Evolutionary conservation across 2,797 vertebrate species (phyloP).

Genomic region (Micromesistius poutassou): DNA sequence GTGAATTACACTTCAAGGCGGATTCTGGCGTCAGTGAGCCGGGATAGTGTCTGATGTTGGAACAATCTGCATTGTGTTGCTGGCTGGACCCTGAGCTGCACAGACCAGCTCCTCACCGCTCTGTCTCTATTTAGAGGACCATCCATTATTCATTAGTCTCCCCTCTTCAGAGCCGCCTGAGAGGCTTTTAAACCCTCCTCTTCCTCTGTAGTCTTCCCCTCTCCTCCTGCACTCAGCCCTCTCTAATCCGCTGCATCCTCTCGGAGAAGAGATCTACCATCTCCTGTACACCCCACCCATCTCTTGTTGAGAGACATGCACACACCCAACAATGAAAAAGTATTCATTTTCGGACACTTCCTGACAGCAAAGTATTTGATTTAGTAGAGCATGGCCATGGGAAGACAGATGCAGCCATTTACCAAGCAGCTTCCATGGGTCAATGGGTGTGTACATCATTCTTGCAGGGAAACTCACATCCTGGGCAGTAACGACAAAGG

Average conservation of each 20-base stretch:
- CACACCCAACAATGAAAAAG: background rate
- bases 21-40: background rate
- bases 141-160: slow-evolving; percentile 75
- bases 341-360: too few relatives aligned
- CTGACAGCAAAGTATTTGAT: too few relatives aligned
- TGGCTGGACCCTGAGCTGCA: slow-evolving; percentile 22
- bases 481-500: too few relatives aligned
- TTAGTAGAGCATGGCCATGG: too few relatives aligned
- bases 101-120: slow-evolving; percentile 36
- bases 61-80: background rate
- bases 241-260: slow-evolving; percentile 19
- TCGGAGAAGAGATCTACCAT: slow-evolving; percentile 39
- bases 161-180: slow-evolving; percentile 61
- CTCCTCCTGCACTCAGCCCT: slow-evolving; percentile 28
- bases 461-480: too few relatives aligned
- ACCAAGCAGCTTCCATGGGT: too few relatives aligned
- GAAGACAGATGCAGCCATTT: too few relatives aligned
- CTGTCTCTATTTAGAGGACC: slow-evolving; percentile 70
- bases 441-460: too few relatives aligned
- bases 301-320: background rate
- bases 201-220: slow-evolving; percentile 28
- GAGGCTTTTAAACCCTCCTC: slow-evolving; percentile 48
- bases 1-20: slow-evolving; percentile 5
- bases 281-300: slow-evolving; percentile 16
- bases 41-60: slow-evolving; percentile 15